phyloP scores from a whole-genome alignment of 92 coral and sea anemone species.

The Metridium senile region DNA sequence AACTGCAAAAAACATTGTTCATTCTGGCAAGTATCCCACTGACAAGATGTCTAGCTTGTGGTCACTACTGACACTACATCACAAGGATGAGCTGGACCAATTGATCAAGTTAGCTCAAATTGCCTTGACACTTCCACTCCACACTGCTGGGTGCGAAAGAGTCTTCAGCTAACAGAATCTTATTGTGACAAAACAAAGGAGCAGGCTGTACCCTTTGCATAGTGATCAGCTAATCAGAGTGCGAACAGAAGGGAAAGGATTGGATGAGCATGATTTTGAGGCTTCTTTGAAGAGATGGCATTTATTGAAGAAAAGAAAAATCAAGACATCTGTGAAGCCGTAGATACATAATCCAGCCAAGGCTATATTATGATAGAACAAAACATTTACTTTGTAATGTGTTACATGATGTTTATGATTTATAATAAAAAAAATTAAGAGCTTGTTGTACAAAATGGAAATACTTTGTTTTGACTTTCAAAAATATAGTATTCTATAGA shows the following conservation, averaged over 20 bases:
- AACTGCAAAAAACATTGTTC: not conserved
- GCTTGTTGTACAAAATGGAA: not conserved
- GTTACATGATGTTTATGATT: not conserved
- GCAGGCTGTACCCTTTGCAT: constrained; percentile 33
- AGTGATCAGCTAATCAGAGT: constrained; percentile 29
- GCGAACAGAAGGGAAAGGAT: constrained; percentile 32
- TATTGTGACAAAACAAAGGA: constrained; percentile 9
- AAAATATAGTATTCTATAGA: not conserved
- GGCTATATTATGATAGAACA: not conserved
- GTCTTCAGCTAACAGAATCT: constrained; percentile 24
- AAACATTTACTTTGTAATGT: not conserved
- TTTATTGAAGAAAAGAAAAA: not conserved
- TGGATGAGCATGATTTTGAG: not conserved
- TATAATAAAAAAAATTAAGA: not conserved
- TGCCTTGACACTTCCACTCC: constrained; percentile 17
- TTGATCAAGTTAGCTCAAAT: constrained; percentile 38
- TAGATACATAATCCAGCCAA: not conserved
- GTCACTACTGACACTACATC: constrained; percentile 30
- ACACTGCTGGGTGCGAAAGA: constrained; percentile 47
- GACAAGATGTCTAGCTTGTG: constrained; percentile 28
- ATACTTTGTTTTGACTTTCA: not conserved
- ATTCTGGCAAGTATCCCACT: constrained; percentile 27
- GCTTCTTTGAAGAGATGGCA: not conserved
- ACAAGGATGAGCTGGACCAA: constrained; percentile 16
- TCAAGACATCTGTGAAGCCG: not conserved